Evolutionary conservation across 2,797 vertebrate genomes (phyloP), one percentile per base, ranked within the genome.

Genomic region (Neostethus bicornis): DNA sequence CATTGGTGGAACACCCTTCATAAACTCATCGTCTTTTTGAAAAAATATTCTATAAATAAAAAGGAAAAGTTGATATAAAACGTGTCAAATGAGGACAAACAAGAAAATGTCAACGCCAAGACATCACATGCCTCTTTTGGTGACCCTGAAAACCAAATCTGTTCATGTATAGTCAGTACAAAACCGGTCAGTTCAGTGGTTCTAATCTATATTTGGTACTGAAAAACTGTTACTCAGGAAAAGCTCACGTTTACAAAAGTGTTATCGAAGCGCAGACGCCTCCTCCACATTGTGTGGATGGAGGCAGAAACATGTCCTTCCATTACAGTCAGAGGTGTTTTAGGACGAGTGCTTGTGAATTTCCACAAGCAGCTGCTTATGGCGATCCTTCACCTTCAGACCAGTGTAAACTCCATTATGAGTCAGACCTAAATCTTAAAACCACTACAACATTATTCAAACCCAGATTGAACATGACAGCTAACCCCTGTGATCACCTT

Each of bases 381-480:
- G 70, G 83, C 84, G 61, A 85, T 80, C 65, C 51, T 75, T 90
- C 85, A 87, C 84, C 83, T 87, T 87, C 84, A 83, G 52, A 25
- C 58, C 7, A 10, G 47, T 66, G 53, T 56, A 64, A 80, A 79
- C 67, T 85, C 73, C 65, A 81, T 81, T 78, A 79, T 72, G 57
- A 75, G 66, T 51, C 61, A 45, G 56, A 69, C 64, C 66, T 71
- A 75, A 73, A 77, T 73, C 70, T 75, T 70, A 49, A 82, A 81
- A 75, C 75, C 64, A 20, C 64, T 4, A 71, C 10, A 5, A 71
- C 77, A 77, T 83, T 75, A 76, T 73, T 80, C 81, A 80, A 85
- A 87, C 63, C 49, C 70, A 79, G 70, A 75, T 71, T 64, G 65
- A 76, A 59, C 67, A 62, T 81, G 83, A 85, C 81, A 84, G 77